phyloP scores from a whole-genome alignment of 2,113 vertebrate species.

The Peromyscus maniculatus region DNA sequence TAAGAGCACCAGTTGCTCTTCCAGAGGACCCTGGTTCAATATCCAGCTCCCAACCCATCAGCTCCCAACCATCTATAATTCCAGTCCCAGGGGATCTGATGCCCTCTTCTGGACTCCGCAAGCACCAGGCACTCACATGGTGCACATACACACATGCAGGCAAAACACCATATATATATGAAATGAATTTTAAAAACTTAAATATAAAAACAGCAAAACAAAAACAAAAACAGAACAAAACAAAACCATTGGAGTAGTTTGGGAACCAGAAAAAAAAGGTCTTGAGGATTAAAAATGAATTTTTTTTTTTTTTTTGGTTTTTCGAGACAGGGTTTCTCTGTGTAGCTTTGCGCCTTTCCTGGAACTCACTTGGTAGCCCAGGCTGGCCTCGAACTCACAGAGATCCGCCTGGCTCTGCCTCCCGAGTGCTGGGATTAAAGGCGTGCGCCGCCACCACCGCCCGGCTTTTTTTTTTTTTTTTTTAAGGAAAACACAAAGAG shows the following conservation, averaged over 20 bases:
- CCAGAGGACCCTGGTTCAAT: neutral
- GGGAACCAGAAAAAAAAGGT: neutral
- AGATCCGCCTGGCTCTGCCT: no score
- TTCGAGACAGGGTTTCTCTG: no score
- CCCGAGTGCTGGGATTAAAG: no score
- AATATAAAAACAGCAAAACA: neutral
- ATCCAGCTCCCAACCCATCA: no score
- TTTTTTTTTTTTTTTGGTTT: no score
- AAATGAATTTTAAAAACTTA: neutral
- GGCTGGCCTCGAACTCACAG: no score
- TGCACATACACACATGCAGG: neutral
- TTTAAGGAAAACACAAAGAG: neutral
- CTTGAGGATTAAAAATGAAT: neutral
- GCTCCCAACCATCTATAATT: neutral
- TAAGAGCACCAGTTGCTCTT: neutral
- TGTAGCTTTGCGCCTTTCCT: no score
- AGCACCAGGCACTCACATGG: no score
- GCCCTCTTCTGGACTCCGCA: neutral
- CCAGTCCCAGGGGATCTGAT: neutral
- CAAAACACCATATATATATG: neutral
- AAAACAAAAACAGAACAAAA: no score
- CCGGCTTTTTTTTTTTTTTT: no score
- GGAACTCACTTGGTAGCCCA: no score
- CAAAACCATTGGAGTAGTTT: neutral
- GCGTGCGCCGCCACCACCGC: no score